Conservation (phyloP, 2,888 invertebrate species). For the Camptogramma bilineatum region DNA sequence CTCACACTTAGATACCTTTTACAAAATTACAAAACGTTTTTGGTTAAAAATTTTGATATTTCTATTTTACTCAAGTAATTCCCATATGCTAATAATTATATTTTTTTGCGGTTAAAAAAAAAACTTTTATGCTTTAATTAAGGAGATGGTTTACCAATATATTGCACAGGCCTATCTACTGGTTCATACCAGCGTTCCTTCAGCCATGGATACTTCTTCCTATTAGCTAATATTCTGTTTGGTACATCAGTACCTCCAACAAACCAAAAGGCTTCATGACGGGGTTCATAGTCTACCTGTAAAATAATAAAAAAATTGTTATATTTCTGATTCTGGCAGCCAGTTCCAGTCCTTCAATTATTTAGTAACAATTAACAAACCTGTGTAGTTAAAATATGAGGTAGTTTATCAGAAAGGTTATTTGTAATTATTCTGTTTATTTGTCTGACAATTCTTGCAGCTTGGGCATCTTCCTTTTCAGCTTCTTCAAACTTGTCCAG, state of each 20-base stretch:
- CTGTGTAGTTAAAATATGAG: constrained; percentile 87
- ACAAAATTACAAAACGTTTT: too few relatives aligned
- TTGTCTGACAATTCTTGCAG: constrained; percentile 86
- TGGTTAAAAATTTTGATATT: too few relatives aligned
- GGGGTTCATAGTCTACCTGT: constrained; percentile 90
- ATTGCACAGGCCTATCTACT: constrained; percentile 89
- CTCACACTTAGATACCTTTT: too few relatives aligned
- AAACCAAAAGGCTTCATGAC: constrained; percentile 95
- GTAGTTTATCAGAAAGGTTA: constrained; percentile 83
- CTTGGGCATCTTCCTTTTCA: constrained; percentile 74
- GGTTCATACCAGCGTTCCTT: constrained; percentile 81
- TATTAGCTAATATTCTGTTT: constrained; percentile 66
- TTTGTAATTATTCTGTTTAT: constrained; percentile 89
- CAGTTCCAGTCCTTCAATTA: too few relatives aligned
- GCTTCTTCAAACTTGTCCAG: constrained; percentile 54
- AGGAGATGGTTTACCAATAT: constrained; percentile 77
- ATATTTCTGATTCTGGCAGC: not conserved
- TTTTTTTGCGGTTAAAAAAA: too few relatives aligned
- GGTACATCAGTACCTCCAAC: constrained; percentile 89
- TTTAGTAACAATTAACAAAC: too few relatives aligned
- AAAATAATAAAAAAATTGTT: constrained; percentile 18
- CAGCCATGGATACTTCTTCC: constrained; percentile 67
- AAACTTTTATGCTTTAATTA: not conserved
- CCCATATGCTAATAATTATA: too few relatives aligned
- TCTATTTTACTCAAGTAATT: too few relatives aligned